These are phyloP conservation scores for Muscicapa adusta DNA, from an alignment of 2,113 vertebrate species.

Conservation along the genomic window DNA sequence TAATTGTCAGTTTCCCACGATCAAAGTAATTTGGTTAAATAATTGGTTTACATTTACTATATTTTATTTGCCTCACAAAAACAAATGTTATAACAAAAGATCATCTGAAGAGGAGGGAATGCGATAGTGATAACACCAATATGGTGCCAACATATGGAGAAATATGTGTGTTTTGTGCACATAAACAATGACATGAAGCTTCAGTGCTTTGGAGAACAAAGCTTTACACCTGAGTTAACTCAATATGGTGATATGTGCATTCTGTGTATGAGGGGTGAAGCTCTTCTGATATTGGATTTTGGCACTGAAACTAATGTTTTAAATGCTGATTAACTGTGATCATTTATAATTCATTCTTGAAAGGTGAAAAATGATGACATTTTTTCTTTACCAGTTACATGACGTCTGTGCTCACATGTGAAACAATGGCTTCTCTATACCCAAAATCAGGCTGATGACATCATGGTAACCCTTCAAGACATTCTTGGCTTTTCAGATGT, in stretches of 20 bases:
- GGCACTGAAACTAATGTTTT: background rate
- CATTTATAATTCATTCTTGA: background rate
- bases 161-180: slow-evolving; percentile 23
- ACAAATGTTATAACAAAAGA: slow-evolving; percentile 57
- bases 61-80: slow-evolving; percentile 63
- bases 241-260: background rate
- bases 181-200: slow-evolving; percentile 28
- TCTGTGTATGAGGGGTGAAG: background rate
- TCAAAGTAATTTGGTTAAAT: slow-evolving; percentile 72
- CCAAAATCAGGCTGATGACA: background rate
- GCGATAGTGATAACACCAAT: slow-evolving; percentile 51
- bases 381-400: background rate
- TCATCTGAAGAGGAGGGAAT: slow-evolving; percentile 44
- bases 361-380: background rate
- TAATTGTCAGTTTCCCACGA: slow-evolving; percentile 66
- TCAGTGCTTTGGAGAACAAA: slow-evolving; percentile 23
- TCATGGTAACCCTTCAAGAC: background rate
- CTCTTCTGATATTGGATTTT: background rate
- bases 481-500: background rate
- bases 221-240: slow-evolving; percentile 39
- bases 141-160: slow-evolving; percentile 52
- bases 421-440: background rate
- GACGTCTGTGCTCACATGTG: fast-evolving
- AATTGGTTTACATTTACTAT: slow-evolving; percentile 64
- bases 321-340: background rate